Evolutionary conservation across 2,113 vertebrate genomes (phyloP), one percentile per base, ranked within the genome.

Genomic region (Hippocampus comes): DNA sequence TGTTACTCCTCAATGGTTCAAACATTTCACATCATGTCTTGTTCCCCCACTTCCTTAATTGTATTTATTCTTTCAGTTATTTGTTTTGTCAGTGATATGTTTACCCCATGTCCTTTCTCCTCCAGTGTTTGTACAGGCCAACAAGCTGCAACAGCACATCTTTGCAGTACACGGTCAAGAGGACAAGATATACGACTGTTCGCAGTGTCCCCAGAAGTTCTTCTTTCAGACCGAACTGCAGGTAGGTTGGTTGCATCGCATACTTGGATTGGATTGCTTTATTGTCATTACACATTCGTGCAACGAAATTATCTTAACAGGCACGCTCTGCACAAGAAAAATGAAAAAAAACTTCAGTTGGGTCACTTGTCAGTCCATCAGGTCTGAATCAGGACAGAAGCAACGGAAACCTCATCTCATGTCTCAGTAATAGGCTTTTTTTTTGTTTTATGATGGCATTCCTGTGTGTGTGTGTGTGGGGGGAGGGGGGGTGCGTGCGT

Each of bases 171-270:
- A 99, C 0, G 97, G 97, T 74, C 97, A 99, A 83, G 97, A 99
- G 78, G 97, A 99, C 91, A 99, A 99, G 91, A 99, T 99, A 91
- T 99, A 99, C 20, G 97, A 99, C 92, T 99, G 97, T 84, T 96
- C 97, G 3, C 97, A 99, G 92, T 99, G 97, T 90, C 97, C 97
- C 0, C 97, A 99, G 93, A 99, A 99, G 94, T 99, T 99, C 93
- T 99, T 99, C 92, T 99, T 99, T 87, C 97, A 99, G 92, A 99
- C 97, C 27, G 97, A 99, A 89, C 94, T 99, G 92, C 97, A 99
- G 97, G 97, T 99, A 91, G 71, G 90, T 38, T 69, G 34, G 5
- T 1, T 43, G 49, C 5, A 17, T 21, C 14, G 42, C 65, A 53
- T 2, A 7, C 20, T n/a, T n/a, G n/a, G n/a, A n/a, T n/a, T n/a